Base-by-base conservation (phyloP, 2,888 invertebrate species). In the Pammene fasciana region DNA sequence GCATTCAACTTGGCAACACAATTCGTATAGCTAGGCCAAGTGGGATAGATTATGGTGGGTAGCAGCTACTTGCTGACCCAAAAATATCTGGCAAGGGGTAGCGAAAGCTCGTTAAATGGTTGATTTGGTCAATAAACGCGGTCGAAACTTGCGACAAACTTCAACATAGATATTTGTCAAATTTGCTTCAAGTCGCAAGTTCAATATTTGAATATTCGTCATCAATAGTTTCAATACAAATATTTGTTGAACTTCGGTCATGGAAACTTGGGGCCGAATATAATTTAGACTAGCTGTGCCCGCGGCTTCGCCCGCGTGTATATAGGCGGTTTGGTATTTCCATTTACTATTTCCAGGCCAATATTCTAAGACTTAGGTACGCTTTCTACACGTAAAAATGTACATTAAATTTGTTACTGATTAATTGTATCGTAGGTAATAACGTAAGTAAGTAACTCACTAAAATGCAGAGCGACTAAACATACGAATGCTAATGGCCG, bases 1-100 rank as follows among this genome's bases (percentile, higher is more conserved):
- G 86, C 86, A 89, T 81, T 81, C 77, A 76, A 88, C 85, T 91
- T 91, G 90, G 90, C 90, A 90, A 79, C 64, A 79, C 81, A 78
- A 73, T 77, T 75, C 73, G 74, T 74, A 79, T 78, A 76, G 79
- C 80, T 79, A 82, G 82, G 88, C 90, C 90, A 91, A 91, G 84
- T 85, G 74, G 81, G 84, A 84, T 87, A 86, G 86, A 79, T 86
- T 86, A 87, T 81, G 84, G 80, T 78, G n/a, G n/a, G n/a, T n/a
- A n/a, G n/a, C n/a, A 76, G 80, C 79, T 84, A 80, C 85, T 86
- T 80, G 80, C 85, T 86, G 87, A 87, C 90, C 89, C 80, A 83
- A 85, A 85, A 89, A 87, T 82, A 86, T 82, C 89, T 89, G 88
- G 89, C 90, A 88, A 75, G 75, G 79, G 75, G 73, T 75, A 50